These are phyloP conservation scores for Oligia strigilis DNA, from an alignment of 2,888 invertebrate species.

Conservation along the genomic window DNA sequence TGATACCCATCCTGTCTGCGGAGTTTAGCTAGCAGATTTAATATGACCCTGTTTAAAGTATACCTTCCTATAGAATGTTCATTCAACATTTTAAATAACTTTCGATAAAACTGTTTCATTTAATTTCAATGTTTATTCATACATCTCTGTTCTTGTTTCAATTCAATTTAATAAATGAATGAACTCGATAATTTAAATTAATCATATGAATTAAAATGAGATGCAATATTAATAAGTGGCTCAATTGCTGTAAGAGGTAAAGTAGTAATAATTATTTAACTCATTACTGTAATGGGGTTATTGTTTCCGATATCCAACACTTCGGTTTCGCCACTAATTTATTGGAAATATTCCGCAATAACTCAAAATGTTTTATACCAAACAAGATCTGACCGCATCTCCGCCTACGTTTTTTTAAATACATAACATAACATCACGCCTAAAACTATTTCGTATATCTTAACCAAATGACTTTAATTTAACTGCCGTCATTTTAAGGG, in stretches of 20 bases:
- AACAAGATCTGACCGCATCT: neutral
- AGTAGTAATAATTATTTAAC: neutral
- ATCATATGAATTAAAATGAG: neutral
- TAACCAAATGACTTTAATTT: too few species aligned
- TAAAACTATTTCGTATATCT: too few species aligned
- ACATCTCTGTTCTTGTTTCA: neutral
- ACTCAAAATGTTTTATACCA: neutral
- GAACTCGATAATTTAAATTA: neutral
- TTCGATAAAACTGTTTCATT: neutral
- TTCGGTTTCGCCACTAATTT: neutral
- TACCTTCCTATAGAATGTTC: too few species aligned
- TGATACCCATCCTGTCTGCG: too few species aligned
- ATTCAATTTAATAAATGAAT: constrained; percentile 17
- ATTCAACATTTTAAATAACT: neutral
- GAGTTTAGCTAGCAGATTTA: too few species aligned
- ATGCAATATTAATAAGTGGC: constrained; percentile 6
- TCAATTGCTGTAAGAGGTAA: constrained; percentile 21
- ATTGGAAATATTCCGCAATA: neutral
- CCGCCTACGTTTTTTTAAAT: too few species aligned
- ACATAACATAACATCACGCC: too few species aligned
- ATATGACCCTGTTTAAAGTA: too few species aligned
- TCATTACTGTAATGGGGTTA: constrained; percentile 5
- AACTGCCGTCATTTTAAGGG: too few species aligned
- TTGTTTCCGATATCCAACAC: neutral
- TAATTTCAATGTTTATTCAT: constrained; percentile 26